Evolutionary conservation across 2,797 vertebrate genomes (phyloP).

Genomic region (Hydrocynus forskahlii): DNA sequence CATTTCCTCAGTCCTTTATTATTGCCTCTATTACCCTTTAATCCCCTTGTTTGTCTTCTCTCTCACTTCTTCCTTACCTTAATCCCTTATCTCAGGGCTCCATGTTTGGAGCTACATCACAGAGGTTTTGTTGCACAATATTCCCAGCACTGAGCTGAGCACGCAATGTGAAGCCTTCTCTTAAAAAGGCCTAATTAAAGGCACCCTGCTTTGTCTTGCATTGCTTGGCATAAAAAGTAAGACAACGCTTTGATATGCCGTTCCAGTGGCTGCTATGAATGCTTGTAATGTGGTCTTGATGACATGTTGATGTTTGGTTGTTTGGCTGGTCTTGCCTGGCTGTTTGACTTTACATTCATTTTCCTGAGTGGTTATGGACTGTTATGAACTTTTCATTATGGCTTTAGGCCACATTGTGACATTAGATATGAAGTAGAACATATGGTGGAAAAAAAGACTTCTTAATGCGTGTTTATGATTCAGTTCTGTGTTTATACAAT

Average conservation of each 20-base stretch:
- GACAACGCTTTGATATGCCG: constrained; percentile 12
- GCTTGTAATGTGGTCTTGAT: constrained; percentile 11
- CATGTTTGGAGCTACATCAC: constrained; percentile 18
- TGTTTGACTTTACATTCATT: background rate
- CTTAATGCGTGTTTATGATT: background rate
- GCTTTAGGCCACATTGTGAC: background rate
- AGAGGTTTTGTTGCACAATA: constrained; percentile 23
- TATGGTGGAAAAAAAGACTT: background rate
- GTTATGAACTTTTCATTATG: background rate
- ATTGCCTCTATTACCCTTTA: background rate
- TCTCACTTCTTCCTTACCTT: background rate
- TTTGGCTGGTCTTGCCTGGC: constrained; percentile 1
- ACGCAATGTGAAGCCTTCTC: background rate
- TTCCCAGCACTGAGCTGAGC: constrained; percentile 3
- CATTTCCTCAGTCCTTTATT: background rate
- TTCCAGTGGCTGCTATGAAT: constrained; percentile 6
- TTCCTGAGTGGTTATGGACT: background rate
- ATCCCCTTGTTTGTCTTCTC: background rate
- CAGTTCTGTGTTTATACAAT: background rate
- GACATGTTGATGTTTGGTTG: background rate
- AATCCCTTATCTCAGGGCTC: background rate
- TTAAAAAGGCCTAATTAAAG: constrained; percentile 35
- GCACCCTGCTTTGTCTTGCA: constrained; percentile 1
- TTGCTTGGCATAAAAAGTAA: constrained; percentile 29
- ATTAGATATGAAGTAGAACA: background rate